Evolutionary conservation across 2,888 invertebrate species (phyloP), one percentile per base, ranked within the genome.

Genomic region (Agapostemon virescens): DNA sequence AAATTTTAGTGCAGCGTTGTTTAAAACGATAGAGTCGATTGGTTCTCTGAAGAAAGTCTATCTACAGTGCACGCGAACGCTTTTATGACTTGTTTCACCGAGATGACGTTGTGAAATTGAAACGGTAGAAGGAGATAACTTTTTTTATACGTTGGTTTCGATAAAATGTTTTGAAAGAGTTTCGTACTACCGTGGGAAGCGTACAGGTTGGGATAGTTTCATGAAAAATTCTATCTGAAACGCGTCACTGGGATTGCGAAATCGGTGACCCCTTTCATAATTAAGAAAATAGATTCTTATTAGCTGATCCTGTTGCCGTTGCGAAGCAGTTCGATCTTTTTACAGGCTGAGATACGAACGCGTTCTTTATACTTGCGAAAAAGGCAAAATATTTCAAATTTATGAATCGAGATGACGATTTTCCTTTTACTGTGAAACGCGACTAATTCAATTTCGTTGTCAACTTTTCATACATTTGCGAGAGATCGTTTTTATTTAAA

Each of bases 101-200:
- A 20, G 61, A 61, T 61, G 61, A 61, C 30, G 61, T 30, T 33
- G 30, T 33, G 61, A 33, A 30, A 33, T 61, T 61, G 61, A 33
- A 30, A 61, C 33, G 9, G 3, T 17, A 20, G 6, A 20, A 9
- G 30, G 30, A 9, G 17, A 61, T 61, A 20, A 30, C 30, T 33
- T 20, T 55, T 61, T 61, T 61, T 61, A 33, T 61, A 20, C 6
- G 20, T 33, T 30, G 20, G 20, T 61, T 61, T 20, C 33, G 20
- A 20, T 61, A 20, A 30, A 61, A 61, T 61, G 26, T 33, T 61
- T 61, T 30, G 17, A 61, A 61, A 61, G 33, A 20, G 17, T 61
- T 61, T 9, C 30, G 4, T 30, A 20, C 61, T 2, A 20, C 5
- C 9, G 20, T 61, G 30, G 49, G 30, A 61, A 63, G 36, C 13